Conservation (phyloP, 2,113 vertebrate species). For the Pseudorasbora parva region DNA sequence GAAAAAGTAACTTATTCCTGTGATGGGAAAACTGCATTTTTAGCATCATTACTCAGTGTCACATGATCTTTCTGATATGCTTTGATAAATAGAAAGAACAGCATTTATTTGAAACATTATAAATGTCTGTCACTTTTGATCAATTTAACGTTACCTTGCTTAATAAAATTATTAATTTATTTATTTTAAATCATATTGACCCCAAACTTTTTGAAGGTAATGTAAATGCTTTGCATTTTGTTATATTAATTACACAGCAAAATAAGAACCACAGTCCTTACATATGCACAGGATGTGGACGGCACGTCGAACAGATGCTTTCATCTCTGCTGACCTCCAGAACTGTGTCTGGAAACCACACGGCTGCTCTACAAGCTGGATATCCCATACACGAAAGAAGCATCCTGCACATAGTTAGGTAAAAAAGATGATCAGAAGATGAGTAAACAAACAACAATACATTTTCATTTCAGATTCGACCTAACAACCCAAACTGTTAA, state of each 20-base stretch:
- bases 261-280: slow-evolving; percentile 63
- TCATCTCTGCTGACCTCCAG: slow-evolving; percentile 88
- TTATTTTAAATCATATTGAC: neutral
- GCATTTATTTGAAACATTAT: neutral
- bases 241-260: neutral
- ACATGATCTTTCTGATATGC: neutral
- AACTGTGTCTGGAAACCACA: slow-evolving; percentile 92
- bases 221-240: neutral
- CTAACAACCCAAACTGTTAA: neutral
- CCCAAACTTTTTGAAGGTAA: neutral
- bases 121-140: neutral
- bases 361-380: slow-evolving; percentile 83
- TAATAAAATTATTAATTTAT: neutral
- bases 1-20: neutral
- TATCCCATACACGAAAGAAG: slow-evolving; percentile 87
- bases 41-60: neutral
- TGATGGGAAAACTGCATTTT: neutral
- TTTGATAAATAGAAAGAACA: neutral
- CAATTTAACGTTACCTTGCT: neutral
- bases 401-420: slow-evolving; percentile 75
- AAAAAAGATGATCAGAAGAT: neutral
- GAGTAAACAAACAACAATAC: slow-evolving; percentile 1
- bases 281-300: slow-evolving; percentile 87
- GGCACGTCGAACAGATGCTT: slow-evolving; percentile 83
- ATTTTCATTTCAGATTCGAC: neutral